These are phyloP conservation scores for Oenanthe melanoleuca DNA, from an alignment of 2,113 vertebrate species.

Conservation along the genomic window DNA sequence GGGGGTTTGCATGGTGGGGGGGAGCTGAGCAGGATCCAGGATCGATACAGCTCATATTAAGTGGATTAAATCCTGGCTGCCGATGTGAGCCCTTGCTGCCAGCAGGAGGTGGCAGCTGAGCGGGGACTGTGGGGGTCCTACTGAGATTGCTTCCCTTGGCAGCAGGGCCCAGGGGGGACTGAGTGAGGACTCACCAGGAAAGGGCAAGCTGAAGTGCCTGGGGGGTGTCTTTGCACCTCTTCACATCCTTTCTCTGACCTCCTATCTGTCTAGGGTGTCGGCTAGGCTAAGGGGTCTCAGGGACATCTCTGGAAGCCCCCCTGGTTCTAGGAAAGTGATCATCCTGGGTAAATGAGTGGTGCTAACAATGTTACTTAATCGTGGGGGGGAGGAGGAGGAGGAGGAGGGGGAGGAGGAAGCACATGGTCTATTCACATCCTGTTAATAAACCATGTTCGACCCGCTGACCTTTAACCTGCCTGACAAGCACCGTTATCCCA, in stretches of 20 bases:
- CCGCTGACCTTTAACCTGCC: constrained; percentile 33
- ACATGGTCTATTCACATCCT: not conserved
- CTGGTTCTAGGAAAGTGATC: not conserved
- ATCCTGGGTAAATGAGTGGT: not conserved
- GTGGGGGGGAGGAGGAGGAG: not conserved
- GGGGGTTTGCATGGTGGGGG: not conserved
- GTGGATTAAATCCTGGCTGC: constrained; percentile 39
- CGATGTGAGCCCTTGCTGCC: not conserved
- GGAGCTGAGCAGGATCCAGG: not conserved
- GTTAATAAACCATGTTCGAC: constrained; percentile 45
- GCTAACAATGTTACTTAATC: not conserved
- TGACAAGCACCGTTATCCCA: constrained; percentile 11
- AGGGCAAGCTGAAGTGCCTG: not conserved
- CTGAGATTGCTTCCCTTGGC: not conserved
- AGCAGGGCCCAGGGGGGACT: not conserved
- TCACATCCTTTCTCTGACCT: not conserved
- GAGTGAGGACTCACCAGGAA: accelerated
- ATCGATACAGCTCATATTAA: constrained; percentile 13
- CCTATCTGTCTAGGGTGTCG: not conserved
- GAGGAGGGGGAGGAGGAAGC: not conserved
- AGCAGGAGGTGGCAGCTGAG: not conserved
- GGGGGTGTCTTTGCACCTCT: not conserved
- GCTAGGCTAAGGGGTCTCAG: not conserved
- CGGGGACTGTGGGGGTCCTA: accelerated
- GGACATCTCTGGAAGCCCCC: too few species aligned